Evolutionary conservation across 2,797 vertebrate genomes (phyloP).

Genomic region (Galagoides demidoff): DNA sequence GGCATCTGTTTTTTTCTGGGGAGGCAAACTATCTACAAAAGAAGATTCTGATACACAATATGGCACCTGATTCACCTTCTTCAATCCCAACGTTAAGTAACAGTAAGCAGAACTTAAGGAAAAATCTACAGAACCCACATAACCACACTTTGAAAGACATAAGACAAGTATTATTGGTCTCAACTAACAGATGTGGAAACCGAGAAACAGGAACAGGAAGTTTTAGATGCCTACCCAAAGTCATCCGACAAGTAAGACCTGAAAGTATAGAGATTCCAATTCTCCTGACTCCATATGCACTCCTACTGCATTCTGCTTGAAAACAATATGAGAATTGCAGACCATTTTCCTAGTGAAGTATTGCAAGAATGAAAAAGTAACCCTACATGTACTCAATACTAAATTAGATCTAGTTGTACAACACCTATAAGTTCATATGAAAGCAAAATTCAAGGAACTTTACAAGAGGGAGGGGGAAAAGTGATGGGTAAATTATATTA

Average conservation of each 20-base stretch:
- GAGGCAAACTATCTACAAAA: neutral
- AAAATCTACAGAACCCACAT: neutral
- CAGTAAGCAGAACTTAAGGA: constrained; percentile 10
- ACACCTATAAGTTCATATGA: no score
- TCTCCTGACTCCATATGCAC: neutral
- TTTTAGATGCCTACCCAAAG: neutral
- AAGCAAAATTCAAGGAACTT: no score
- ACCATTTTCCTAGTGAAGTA: no score
- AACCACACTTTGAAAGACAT: neutral
- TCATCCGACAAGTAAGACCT: neutral
- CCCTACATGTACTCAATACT: no score
- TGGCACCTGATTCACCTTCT: neutral
- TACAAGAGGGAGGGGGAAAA: no score
- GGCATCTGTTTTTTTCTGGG: neutral
- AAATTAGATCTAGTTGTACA: no score
- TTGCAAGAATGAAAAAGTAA: no score
- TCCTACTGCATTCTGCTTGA: neutral
- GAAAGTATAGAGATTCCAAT: neutral
- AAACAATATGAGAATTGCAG: neutral
- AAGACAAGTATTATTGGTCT: neutral
- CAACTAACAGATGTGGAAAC: neutral
- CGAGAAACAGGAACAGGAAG: neutral
- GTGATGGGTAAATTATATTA: no score
- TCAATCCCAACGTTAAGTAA: neutral
- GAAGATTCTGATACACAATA: constrained; percentile 1